Base-by-base conservation (phyloP, 2,113 vertebrate genomes). In the Scomber scombrus region DNA sequence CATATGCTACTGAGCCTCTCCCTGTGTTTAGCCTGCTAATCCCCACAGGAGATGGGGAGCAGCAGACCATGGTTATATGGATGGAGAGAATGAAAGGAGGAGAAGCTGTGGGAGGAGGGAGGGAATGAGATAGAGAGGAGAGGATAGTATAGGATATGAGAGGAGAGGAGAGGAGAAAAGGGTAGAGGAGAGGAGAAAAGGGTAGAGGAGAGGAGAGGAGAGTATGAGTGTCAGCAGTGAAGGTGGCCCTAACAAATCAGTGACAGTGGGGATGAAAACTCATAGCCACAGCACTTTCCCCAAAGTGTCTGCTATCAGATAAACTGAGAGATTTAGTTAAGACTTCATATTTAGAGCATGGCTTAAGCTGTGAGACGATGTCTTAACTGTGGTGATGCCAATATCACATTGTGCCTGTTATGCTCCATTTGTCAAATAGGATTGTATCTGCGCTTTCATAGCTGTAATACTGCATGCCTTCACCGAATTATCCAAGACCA, bases 281-380 rank as follows among this genome's bases (percentile, higher is more conserved):
- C 85, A 66, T 85, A 89, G 89, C 78, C 81, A 46, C 90, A 92
- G 91, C 92, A 92, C 92, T 95, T 93, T 93, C 81, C 80, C 86
- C 93, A 79, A 92, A 93, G 92, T 93, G 89, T 92, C 85, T 91
- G 88, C 79, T 85, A 94, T 93, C 92, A 92, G 93, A 94, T 94
- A 93, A 93, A 86, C 90, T 90, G 78, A 84, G 90, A 93, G 92
- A 93, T 94, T 94, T 93, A 92, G 92, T 91, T 92, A 92, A 92
- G 93, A 92, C 92, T 93, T 94, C 89, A 93, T 94, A 94, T 94
- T 94, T 94, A 93, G 93, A 94, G 91, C 92, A 75, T 79, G 84
- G 93, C 89, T 93, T 94, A 91, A 91, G 89, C 89, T 88, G 91
- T 88, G 91, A 92, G 87, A 89, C 64, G 84, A 80, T 57, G 82